Conservation (phyloP, 2,797 vertebrate species). For the Adelosebastes latens region DNA sequence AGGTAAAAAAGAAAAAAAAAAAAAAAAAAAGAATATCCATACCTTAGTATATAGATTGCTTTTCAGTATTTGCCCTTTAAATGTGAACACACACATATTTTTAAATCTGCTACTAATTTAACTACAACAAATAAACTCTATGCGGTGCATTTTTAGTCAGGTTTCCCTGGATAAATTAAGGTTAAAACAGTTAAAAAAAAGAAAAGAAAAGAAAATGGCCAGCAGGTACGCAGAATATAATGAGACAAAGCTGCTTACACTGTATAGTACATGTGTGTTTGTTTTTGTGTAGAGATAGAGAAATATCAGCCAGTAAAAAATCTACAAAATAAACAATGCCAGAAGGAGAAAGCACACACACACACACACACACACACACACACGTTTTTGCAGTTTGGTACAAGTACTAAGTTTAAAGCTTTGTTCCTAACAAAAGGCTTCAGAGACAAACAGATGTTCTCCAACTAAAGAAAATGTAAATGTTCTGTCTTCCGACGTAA, state of each 20-base stretch:
- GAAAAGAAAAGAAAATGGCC: not conserved
- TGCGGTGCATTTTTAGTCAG: not conserved
- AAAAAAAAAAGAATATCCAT: not conserved
- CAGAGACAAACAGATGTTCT: not conserved
- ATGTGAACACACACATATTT: not conserved
- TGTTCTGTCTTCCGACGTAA: not conserved
- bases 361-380: not conserved
- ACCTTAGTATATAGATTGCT: not conserved
- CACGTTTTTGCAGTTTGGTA: not conserved
- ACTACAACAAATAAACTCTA: not conserved
- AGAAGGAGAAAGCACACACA: constrained; percentile 17
- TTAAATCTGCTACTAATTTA: not conserved
- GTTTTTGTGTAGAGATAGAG: not conserved
- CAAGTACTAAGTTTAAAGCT: constrained; percentile 12
- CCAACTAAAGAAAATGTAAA: not conserved
- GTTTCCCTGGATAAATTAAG: not conserved
- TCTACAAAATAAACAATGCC: constrained; percentile 36
- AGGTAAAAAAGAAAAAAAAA: not conserved
- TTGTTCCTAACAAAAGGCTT: constrained; percentile 19
- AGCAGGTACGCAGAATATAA: constrained; percentile 4
- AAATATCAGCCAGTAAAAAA: constrained; percentile 20
- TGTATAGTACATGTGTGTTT: not conserved
- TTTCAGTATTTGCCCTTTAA: not conserved
- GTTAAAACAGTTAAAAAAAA: constrained; percentile 4
- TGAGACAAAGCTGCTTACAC: constrained; percentile 2